These are phyloP conservation scores for Drosophila yooni DNA, from an alignment of 2,888 invertebrate species.

Conservation along the genomic window DNA sequence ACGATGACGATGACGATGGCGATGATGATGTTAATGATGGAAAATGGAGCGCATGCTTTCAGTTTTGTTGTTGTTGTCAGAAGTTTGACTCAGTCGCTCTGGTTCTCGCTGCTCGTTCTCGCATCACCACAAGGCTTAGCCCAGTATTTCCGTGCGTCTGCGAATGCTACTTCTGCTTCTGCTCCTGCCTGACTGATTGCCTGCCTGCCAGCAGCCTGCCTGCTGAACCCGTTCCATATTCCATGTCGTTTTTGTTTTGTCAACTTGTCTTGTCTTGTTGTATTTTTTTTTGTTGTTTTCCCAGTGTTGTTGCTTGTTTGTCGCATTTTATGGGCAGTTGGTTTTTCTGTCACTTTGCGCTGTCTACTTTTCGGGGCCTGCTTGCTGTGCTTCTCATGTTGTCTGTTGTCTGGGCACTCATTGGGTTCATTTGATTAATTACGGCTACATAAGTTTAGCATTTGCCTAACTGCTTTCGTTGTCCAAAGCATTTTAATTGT, in stretches of 20 bases:
- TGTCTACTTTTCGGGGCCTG: slow-evolving; percentile 36
- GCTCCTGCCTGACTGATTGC: slow-evolving; percentile 23
- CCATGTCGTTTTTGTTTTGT: slow-evolving; percentile 47
- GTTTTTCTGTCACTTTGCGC: slow-evolving; percentile 37
- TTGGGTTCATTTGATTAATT: slow-evolving; percentile 58
- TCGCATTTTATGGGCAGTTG: slow-evolving; percentile 60
- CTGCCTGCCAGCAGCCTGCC: slow-evolving; percentile 18
- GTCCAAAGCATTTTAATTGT: slow-evolving; percentile 46
- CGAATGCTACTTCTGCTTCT: slow-evolving; percentile 10
- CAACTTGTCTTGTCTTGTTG: slow-evolving; percentile 36
- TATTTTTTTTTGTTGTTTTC: slow-evolving; percentile 9
- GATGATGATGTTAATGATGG: slow-evolving; percentile 32
- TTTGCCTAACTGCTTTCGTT: slow-evolving; percentile 45
- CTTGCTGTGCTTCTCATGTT: slow-evolving; percentile 4
- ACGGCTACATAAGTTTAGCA: slow-evolving; percentile 49
- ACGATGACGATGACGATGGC: slow-evolving; percentile 30
- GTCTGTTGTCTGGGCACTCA: slow-evolving; percentile 31
- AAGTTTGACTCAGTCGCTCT: slow-evolving; percentile 19
- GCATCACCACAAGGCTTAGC: slow-evolving; percentile 48
- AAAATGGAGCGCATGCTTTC: slow-evolving; percentile 61
- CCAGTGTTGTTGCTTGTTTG: slow-evolving; percentile 34
- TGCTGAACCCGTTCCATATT: slow-evolving; percentile 33
- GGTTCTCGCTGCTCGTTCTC: slow-evolving; percentile 16
- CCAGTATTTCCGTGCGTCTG: slow-evolving; percentile 60
- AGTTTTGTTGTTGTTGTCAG: slow-evolving; percentile 48